Evolutionary conservation across 2,797 vertebrate genomes (phyloP), one percentile per base, ranked within the genome.

Genomic region (Xenentodon cancila): DNA sequence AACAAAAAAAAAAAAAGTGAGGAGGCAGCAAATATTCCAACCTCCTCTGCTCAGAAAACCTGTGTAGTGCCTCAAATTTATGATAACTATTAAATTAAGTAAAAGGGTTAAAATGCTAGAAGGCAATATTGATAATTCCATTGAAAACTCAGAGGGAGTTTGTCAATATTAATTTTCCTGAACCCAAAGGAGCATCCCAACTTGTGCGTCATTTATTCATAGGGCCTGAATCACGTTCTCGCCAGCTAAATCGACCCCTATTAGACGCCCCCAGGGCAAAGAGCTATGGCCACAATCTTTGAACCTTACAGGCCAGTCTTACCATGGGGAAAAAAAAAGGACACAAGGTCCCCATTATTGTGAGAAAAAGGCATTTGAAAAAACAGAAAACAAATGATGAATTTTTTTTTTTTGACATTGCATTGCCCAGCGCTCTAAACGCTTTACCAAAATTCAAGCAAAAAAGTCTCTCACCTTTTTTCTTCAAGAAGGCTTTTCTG

Each of bases 401-500:
- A 57, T 47, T 50, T 53, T 64, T 60, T 64, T 64, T 58, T 61
- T 0, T 18, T 9, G 9, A 53, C 13, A 44, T 22, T 22, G 32
- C 6, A 45, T 8, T 32, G 49, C 9, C 2, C 18, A 46, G 3
- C 19, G 44, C n/a, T 51, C 55, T 7, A 49, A 50, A 15, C 22
- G 17, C 20, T 53, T 12, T 37, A 2, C 55, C 21, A 3, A n/a
- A 51, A 64, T 54, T 44, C 20, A 68, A 50, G 15, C 32, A 62
- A 65, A 62, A 65, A 81, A 65, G 3, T 71, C 1, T n/a, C 88
- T 84, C 93, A 99, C 98, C 97, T 97, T 99, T 99, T 88, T 97
- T 98, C 93, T 96, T 97, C 82, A 99, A 89, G 89, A 99, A 99
- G 0, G 93, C 92, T 93, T 94, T 99, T 90, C 96, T 94, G 83